Evolutionary conservation across 2,888 invertebrate species (phyloP).

Genomic region (Yponomeuta malinellus): DNA sequence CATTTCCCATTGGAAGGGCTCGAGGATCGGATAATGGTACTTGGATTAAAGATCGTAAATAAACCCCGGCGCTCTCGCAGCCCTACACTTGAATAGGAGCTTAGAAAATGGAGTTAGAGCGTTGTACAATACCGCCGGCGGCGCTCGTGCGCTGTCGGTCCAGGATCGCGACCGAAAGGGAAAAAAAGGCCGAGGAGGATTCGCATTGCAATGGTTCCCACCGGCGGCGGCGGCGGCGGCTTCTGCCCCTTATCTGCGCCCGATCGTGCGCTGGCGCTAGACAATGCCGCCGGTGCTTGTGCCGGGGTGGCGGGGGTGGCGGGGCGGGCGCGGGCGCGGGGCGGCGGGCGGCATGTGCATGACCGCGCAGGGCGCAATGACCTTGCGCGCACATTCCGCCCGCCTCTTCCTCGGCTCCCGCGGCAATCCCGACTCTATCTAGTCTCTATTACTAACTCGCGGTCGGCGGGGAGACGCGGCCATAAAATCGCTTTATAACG

Average conservation of each 20-base stretch:
- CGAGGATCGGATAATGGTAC: conserved; percentile 40
- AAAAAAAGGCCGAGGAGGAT: conserved; percentile 57
- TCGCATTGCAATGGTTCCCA: conserved; percentile 66
- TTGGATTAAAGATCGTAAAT: conserved; percentile 54
- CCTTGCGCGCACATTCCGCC: conserved; percentile 71
- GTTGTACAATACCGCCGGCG: conserved; percentile 51
- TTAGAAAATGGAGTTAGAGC: conserved; percentile 64
- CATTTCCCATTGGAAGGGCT: conserved; percentile 15
- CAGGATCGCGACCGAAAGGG: conserved; percentile 32
- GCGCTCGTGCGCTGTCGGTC: conserved; percentile 48
- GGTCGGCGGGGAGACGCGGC: background rate
- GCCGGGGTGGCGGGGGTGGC: conserved; percentile 25
- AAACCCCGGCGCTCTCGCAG: conserved; percentile 44
- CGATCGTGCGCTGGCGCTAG: conserved; percentile 54
- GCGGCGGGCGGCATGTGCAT: conserved; percentile 56
- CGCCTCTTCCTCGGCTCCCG: conserved; percentile 55
- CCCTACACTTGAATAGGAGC: conserved; percentile 45
- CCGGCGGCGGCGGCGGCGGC: conserved; percentile 45
- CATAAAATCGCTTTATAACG: conserved; percentile 19
- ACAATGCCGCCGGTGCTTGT: conserved; percentile 35
- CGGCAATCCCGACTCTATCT: conserved; percentile 52
- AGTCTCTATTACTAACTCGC: conserved; percentile 40
- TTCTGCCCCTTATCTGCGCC: conserved; percentile 64
- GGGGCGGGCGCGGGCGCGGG: conserved; percentile 26
- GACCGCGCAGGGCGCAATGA: conserved; percentile 76